Conservation (phyloP, 2,888 invertebrate genomes). For the Trissolcus japonicus region DNA sequence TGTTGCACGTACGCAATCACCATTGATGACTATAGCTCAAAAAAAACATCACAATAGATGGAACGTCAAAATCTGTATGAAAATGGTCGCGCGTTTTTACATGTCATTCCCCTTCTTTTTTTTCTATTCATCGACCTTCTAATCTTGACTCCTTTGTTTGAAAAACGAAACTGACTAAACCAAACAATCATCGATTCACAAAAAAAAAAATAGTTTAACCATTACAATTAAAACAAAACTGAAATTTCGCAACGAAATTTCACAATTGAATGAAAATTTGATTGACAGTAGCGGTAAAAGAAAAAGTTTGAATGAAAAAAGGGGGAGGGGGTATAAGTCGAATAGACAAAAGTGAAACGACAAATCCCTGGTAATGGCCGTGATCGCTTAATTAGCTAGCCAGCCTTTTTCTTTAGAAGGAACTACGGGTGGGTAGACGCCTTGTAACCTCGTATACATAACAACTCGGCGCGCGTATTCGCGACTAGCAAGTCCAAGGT, state of each 20-base stretch:
- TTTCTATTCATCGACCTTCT: no score
- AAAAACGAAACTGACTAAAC: no score
- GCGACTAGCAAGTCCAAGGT: constrained; percentile 59
- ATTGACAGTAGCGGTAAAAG: not conserved
- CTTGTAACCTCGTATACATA: constrained; percentile 65
- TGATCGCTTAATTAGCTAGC: constrained; percentile 70
- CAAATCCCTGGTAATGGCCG: constrained; percentile 59
- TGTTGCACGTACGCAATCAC: not conserved
- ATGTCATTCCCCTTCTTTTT: no score
- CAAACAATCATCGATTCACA: no score
- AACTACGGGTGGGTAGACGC: constrained; percentile 72
- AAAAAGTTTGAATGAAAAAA: constrained; percentile 6
- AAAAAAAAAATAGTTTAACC: no score
- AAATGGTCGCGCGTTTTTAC: not conserved
- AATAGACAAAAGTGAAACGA: constrained; percentile 30
- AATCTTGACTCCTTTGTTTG: no score
- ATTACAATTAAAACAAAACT: no score
- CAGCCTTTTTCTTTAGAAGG: constrained; percentile 61
- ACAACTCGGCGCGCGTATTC: constrained; percentile 48
- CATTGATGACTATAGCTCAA: no score
- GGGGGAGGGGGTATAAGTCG: constrained; percentile 16
- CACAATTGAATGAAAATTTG: no score
- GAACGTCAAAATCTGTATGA: not conserved
- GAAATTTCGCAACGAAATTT: no score
- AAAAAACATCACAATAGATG: no score